Conservation (phyloP, 1,140 invertebrate genomes). For the Hycleus cichorii region DNA sequence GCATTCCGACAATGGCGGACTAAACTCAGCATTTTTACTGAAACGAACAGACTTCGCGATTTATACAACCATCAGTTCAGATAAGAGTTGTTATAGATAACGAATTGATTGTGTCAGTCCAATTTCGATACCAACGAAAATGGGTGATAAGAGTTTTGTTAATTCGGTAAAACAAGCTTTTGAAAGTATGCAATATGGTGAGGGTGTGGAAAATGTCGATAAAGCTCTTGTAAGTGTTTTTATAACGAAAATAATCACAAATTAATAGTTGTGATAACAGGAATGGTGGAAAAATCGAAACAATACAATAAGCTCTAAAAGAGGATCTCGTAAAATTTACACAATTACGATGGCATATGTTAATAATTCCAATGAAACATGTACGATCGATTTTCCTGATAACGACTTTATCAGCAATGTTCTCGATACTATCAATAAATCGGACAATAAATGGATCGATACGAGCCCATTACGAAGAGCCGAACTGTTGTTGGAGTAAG, state of each 20-base stretch:
- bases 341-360: constrained; percentile 1
- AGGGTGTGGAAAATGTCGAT: constrained; percentile 16
- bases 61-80: not conserved
- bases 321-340: not conserved
- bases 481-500: constrained; percentile 15
- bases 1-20: constrained; percentile 11
- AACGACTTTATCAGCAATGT: not conserved
- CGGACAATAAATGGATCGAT: constrained; percentile 10
- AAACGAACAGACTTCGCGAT: not conserved
- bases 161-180: constrained; percentile 22
- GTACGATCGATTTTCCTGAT: constrained; percentile 7
- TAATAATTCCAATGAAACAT: constrained; percentile 5
- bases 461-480: constrained; percentile 5
- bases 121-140: constrained; percentile 2
- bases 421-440: not conserved
- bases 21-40: constrained; percentile 19
- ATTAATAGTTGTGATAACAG: not conserved
- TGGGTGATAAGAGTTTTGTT: not conserved
- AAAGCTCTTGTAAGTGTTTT: constrained; percentile 22
- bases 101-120: not conserved
- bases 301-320: not conserved
- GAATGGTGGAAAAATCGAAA: constrained; percentile 21
- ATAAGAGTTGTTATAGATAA: not conserved
- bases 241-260: not conserved
- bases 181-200: constrained; percentile 26